A percentile compares a stretch with the other conserved stretches of the same genome.
Conservation (phyloP, 2,888 invertebrate species). For the Acanthacorydalis orientalis region DNA sequence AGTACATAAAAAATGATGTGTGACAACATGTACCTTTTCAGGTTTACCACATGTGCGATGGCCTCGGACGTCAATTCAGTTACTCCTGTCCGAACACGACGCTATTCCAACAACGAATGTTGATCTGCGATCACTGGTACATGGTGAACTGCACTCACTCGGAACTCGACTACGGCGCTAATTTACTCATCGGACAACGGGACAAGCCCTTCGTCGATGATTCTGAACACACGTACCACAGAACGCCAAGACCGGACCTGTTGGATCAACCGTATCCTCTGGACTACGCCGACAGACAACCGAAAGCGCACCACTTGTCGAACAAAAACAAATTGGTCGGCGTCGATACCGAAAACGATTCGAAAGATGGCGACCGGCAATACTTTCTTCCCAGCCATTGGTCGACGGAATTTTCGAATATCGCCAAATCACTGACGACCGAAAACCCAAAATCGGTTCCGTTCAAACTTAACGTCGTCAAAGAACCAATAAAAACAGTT, state of each 20-base stretch:
- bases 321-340: conserved; percentile 25
- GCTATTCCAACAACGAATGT: conserved; percentile 63
- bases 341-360: conserved; percentile 27
- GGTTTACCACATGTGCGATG: conserved; percentile 73
- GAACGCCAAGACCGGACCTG: conserved; percentile 56
- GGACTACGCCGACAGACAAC: not conserved
- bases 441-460: conserved; percentile 7
- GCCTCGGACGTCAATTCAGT: conserved; percentile 57
- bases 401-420: conserved; percentile 28
- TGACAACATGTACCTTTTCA: too few species aligned
- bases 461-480: not conserved
- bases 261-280: conserved; percentile 30
- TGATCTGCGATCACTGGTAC: conserved; percentile 69
- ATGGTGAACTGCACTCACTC: conserved; percentile 65
- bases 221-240: conserved; percentile 41
- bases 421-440: conserved; percentile 1
- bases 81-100: conserved; percentile 66
- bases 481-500: not conserved
- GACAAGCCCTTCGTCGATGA: conserved; percentile 50
- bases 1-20: too few species aligned
- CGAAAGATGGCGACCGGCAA: conserved; percentile 27
- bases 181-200: conserved; percentile 53
- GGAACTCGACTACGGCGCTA: conserved; percentile 48
- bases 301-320: not conserved
- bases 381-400: conserved; percentile 36